Evolutionary conservation across 2,113 vertebrate genomes (phyloP).

Genomic region (Corythornis cristatus): DNA sequence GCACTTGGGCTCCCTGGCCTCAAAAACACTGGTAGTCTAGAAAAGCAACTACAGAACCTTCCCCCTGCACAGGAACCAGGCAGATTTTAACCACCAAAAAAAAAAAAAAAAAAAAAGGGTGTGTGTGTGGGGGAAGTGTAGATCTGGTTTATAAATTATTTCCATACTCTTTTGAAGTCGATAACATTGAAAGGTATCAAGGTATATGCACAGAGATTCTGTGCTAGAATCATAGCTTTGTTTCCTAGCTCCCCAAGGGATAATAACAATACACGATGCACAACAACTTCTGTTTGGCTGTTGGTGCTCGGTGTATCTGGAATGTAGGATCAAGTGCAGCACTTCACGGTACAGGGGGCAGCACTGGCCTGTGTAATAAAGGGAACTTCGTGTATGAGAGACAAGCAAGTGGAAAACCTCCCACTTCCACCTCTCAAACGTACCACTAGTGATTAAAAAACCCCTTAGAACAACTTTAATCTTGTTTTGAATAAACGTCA

Average conservation of each 20-base stretch:
- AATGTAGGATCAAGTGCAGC: background rate
- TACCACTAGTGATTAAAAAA: background rate
- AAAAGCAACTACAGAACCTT: background rate
- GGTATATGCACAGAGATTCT: background rate
- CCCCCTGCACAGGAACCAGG: background rate
- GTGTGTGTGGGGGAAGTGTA: background rate
- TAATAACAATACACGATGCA: background rate
- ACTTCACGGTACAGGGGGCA: constrained; percentile 2
- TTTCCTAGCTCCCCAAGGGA: background rate
- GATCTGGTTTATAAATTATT: background rate
- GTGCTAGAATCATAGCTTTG: background rate
- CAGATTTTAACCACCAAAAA: background rate
- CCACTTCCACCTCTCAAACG: background rate
- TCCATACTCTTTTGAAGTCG: background rate
- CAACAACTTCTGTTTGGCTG: background rate
- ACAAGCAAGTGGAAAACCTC: background rate
- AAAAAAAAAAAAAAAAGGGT: background rate
- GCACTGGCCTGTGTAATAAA: background rate
- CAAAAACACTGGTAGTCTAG: background rate
- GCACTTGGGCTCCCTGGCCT: background rate
- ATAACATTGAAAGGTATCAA: background rate
- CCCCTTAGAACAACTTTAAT: background rate
- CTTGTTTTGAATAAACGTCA: background rate
- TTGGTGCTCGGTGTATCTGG: fast-evolving
- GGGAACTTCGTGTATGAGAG: background rate